These are phyloP conservation scores for Brachyistius frenatus DNA, from an alignment of 2,113 vertebrate genomes.

Conservation along the genomic window DNA sequence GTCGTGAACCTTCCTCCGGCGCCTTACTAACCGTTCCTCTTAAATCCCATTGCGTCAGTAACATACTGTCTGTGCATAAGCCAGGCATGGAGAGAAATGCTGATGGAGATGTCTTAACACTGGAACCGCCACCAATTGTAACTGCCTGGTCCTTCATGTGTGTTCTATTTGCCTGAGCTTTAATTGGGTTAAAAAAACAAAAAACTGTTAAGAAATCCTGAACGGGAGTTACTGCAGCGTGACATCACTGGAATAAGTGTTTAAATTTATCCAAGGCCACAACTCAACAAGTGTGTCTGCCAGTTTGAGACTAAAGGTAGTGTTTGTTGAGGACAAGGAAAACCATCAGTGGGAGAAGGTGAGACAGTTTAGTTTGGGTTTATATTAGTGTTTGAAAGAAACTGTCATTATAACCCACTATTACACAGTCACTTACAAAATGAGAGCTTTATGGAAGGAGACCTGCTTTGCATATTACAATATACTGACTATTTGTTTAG, in stretches of 20 bases:
- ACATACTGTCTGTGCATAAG: slow-evolving; percentile 35
- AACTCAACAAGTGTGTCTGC: slow-evolving; percentile 20
- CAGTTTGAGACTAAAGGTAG: slow-evolving; percentile 1
- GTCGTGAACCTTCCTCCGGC: slow-evolving; percentile 55
- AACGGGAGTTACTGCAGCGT: slow-evolving; percentile 17
- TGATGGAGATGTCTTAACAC: slow-evolving; percentile 40
- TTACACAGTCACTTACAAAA: slow-evolving; percentile 1
- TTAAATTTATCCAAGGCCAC: slow-evolving; percentile 15
- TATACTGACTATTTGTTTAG: too few relatives aligned
- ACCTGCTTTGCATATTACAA: not conserved
- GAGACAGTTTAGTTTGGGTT: not conserved
- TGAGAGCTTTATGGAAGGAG: not conserved
- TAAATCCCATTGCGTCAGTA: slow-evolving; percentile 51
- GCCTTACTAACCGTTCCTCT: slow-evolving; percentile 32
- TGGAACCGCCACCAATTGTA: slow-evolving; percentile 22
- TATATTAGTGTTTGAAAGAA: not conserved
- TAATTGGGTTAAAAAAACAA: slow-evolving; percentile 31
- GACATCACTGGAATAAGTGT: slow-evolving; percentile 45
- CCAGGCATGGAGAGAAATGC: slow-evolving; percentile 46
- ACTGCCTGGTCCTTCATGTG: slow-evolving; percentile 45
- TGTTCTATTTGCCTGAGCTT: slow-evolving; percentile 26
- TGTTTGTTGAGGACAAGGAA: not conserved
- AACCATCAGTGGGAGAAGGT: not conserved
- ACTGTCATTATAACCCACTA: not conserved
- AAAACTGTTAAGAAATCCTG: slow-evolving; percentile 11